phyloP scores from a whole-genome alignment of 2,797 vertebrate species.

The Hydrocynus forskahlii region DNA sequence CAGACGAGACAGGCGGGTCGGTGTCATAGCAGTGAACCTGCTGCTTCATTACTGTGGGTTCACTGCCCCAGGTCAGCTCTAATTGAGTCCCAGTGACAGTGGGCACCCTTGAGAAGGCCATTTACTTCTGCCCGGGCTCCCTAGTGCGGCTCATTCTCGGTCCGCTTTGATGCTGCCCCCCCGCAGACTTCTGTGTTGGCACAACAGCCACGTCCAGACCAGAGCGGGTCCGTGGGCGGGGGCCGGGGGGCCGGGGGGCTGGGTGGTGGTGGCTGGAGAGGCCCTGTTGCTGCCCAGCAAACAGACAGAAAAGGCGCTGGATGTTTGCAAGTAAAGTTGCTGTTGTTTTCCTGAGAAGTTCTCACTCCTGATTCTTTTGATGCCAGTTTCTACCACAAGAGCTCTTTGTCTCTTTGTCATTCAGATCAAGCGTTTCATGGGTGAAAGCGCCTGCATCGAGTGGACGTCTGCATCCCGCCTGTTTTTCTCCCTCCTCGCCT shows the following conservation, averaged over 20 bases:
- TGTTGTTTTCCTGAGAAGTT: neutral
- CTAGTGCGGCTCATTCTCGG: neutral
- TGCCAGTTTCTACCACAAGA: constrained; percentile 26
- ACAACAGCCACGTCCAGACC: constrained; percentile 17
- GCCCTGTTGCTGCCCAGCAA: constrained; percentile 3
- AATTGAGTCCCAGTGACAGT: constrained; percentile 68
- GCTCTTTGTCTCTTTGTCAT: constrained; percentile 60
- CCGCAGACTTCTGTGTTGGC: constrained; percentile 30
- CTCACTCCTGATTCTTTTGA: constrained; percentile 24
- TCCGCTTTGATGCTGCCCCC: constrained; percentile 31
- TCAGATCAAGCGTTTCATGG: constrained; percentile 49
- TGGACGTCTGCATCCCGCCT: constrained; percentile 30
- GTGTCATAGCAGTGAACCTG: constrained; percentile 65
- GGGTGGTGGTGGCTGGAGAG: too few species aligned
- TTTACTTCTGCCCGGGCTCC: constrained; percentile 71
- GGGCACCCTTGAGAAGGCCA: constrained; percentile 36
- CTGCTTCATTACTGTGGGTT: constrained; percentile 62
- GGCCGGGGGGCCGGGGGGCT: too few species aligned
- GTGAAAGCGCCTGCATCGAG: constrained; percentile 43
- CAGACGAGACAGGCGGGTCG: constrained; percentile 12
- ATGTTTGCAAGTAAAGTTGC: neutral
- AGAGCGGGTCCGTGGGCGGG: constrained; percentile 14
- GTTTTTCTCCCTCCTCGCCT: constrained; percentile 8
- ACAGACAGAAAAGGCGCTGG: constrained; percentile 13
- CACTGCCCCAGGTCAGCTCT: constrained; percentile 61